Conservation (phyloP, 2,797 vertebrate species). For the Heterohyrax brucei region DNA sequence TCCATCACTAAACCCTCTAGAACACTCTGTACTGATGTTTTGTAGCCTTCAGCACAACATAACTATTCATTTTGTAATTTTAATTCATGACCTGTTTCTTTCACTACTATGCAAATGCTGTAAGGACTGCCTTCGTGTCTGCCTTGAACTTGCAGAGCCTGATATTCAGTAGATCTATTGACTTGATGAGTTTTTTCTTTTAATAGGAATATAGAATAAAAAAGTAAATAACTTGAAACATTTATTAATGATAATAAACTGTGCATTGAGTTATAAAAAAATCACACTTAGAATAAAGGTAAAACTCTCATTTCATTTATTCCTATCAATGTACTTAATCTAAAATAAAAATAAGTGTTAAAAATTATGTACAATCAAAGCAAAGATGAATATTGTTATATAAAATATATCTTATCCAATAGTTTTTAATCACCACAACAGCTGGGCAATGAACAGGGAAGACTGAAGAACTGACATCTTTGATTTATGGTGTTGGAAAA, state of each 20-base stretch:
- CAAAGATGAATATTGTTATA: too few species aligned
- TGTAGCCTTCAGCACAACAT: not conserved
- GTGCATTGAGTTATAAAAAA: not conserved
- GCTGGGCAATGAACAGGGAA: too few species aligned
- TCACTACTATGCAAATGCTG: not conserved
- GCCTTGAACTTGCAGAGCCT: not conserved
- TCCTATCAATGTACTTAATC: not conserved
- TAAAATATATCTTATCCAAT: not conserved
- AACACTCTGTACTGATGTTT: not conserved
- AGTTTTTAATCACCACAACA: not conserved
- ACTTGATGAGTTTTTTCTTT: too few species aligned
- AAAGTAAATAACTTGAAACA: not conserved
- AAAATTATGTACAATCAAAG: not conserved
- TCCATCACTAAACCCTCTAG: not conserved
- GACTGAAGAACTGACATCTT: too few species aligned
- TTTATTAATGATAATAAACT: not conserved
- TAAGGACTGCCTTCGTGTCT: not conserved
- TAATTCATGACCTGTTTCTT: not conserved
- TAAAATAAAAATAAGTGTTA: constrained; percentile 16
- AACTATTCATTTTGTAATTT: not conserved
- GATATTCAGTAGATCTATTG: not conserved
- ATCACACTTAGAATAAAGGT: not conserved
- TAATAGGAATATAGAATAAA: not conserved
- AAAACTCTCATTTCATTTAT: not conserved
- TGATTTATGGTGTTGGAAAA: too few species aligned